Evolutionary conservation across 1,140 invertebrate genomes (phyloP).

Genomic region (Dreissena rostriformis): DNA sequence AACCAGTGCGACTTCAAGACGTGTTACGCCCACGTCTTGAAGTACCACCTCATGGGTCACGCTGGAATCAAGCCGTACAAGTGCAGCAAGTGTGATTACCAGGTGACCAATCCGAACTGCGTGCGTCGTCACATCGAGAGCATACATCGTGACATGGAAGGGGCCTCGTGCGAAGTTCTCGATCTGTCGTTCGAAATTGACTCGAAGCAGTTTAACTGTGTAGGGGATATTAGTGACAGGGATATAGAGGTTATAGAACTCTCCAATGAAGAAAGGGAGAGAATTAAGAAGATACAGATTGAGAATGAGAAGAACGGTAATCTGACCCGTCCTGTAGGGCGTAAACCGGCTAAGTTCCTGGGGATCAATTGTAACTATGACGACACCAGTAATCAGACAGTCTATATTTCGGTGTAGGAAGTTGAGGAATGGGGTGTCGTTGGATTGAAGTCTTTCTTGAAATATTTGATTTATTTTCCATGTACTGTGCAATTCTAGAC

Average conservation of each 20-base stretch:
- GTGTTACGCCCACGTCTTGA: constrained; percentile 23
- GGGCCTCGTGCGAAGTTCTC: constrained; percentile 20
- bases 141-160: constrained; percentile 7
- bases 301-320: neutral
- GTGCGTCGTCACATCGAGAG: constrained; percentile 38
- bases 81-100: constrained; percentile 40
- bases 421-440: too few species aligned
- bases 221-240: constrained; percentile 2
- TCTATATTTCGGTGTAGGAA: too few species aligned
- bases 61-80: constrained; percentile 45
- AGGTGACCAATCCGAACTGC: constrained; percentile 10
- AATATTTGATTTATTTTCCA: too few species aligned
- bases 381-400: too few species aligned
- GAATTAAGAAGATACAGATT: neutral
- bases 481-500: too few species aligned
- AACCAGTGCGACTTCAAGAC: constrained; percentile 54
- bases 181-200: constrained; percentile 48
- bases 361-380: neutral
- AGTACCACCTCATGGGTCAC: constrained; percentile 51
- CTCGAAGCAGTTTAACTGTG: constrained; percentile 45
- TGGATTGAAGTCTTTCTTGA: too few species aligned
- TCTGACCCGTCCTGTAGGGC: neutral
- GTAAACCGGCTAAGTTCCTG: neutral
- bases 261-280: constrained; percentile 20
- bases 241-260: constrained; percentile 51